Evolutionary conservation across 1,140 invertebrate genomes (phyloP).

Genomic region (Trissolcus basalis): DNA sequence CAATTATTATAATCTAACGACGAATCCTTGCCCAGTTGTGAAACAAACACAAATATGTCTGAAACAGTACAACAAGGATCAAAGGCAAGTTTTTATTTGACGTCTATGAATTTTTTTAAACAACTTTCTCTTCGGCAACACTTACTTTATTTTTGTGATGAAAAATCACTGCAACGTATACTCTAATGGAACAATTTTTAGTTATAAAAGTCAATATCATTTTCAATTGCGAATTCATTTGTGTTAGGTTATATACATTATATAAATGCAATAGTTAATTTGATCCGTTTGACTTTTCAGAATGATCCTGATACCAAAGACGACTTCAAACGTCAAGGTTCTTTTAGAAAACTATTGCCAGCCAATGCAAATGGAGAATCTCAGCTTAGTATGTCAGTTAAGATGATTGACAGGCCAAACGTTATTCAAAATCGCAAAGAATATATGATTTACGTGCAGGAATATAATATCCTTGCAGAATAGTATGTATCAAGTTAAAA

Average conservation of each 20-base stretch:
- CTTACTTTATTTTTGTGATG: no score
- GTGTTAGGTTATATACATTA: no score
- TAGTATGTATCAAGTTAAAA: conserved; percentile 79
- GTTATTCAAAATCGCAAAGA: conserved; percentile 74
- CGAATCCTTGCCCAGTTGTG: not conserved
- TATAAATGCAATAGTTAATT: no score
- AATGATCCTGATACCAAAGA: conserved; percentile 66
- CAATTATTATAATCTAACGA: conserved; percentile 43
- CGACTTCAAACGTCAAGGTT: conserved; percentile 72
- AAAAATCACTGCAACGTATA: no score
- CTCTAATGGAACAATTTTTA: conserved; percentile 1
- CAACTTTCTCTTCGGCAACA: no score
- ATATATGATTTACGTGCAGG: conserved; percentile 79
- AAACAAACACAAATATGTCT: conserved; percentile 30
- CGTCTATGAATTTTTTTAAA: not conserved
- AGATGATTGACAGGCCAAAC: conserved; percentile 77
- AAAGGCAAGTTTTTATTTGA: conserved; percentile 31
- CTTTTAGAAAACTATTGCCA: conserved; percentile 77
- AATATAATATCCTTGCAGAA: conserved; percentile 86
- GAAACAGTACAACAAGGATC: conserved; percentile 21
- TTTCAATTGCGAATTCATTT: no score
- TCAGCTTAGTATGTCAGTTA: conserved; percentile 77
- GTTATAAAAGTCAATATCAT: no score
- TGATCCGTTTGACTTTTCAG: no score
- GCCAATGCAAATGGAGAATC: conserved; percentile 75